Conservation (phyloP, 2,797 vertebrate species). For the Falco berigora region DNA sequence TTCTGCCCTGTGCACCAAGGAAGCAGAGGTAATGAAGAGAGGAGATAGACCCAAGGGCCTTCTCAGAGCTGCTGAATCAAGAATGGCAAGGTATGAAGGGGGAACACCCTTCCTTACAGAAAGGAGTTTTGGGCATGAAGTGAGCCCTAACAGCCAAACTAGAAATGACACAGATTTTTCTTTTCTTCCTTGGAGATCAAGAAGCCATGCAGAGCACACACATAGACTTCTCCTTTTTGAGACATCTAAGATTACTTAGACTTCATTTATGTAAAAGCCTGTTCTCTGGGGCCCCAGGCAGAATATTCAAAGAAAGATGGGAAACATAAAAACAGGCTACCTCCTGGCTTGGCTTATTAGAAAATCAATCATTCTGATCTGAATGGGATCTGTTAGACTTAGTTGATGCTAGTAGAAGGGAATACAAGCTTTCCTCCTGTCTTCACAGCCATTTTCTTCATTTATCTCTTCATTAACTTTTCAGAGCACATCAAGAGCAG, state of each 20-base stretch:
- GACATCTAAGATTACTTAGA: neutral
- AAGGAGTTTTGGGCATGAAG: neutral
- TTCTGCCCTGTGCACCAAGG: neutral
- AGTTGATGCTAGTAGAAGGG: neutral
- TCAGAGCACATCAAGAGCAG: neutral
- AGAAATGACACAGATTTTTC: neutral
- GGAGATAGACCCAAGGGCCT: neutral
- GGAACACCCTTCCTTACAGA: neutral
- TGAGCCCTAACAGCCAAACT: neutral
- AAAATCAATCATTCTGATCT: neutral
- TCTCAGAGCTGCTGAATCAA: neutral
- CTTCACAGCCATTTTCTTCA: neutral
- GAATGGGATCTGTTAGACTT: neutral
- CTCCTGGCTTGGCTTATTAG: neutral
- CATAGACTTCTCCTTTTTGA: neutral
- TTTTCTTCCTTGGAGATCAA: neutral
- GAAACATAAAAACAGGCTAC: neutral
- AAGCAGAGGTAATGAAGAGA: neutral
- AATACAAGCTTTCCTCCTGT: neutral
- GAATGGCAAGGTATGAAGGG: neutral
- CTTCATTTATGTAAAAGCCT: neutral
- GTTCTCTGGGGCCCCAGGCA: neutral
- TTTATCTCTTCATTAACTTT: constrained; percentile 1
- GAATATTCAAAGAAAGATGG: constrained; percentile 12
- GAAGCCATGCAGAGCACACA: neutral